Base-by-base conservation (phyloP, 2,113 vertebrate species). In the Chitala chitala region DNA sequence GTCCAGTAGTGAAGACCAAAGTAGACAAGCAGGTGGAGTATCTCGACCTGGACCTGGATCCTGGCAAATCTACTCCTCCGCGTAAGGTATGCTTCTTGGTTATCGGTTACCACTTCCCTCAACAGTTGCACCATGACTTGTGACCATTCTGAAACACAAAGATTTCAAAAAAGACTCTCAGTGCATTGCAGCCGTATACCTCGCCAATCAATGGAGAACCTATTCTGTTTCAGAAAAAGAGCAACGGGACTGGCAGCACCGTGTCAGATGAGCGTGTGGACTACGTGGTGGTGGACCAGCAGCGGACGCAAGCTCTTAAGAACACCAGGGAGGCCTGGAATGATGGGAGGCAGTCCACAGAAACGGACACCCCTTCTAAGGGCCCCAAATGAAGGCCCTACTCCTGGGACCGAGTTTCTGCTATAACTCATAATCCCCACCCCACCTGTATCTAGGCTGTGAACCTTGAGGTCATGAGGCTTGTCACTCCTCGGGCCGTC, bases 1-100 rank as follows among this genome's bases (percentile, higher is more conserved):
- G 96, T 78, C 95, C 96, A 15, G 91, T 95, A 91, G 86, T 94
- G 77, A 97, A 96, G 82, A 94, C 93, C n/a, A 98, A 97, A 84
- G 93, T 94, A 86, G 96, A 98, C 86, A 98, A 98, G 76, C 96
- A 98, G 87, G 97, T 99, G 79, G 97, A 99, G 79, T 99, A 99
- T 84, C 89, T 99, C 75, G 96, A 99, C 84, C 87, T 99, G 74
- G 97, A 98, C 80, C 89, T 98, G 33, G 96, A 99, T 79, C 91
- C 95, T 0, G 92, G 95, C 71, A 98, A 96, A 79, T 95, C 95
- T 75, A 98, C 97, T 10, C 96, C 95, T 69, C 96, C 96, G 71
- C 90, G 95, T 51, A 99, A 98, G 92, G 97, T 95, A 88, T 3
- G 1, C 38, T 4, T 20, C 58, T 38, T n/a, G n/a, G n/a, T n/a